Percentiles rank a stretch among this genome's conserved stretches.
These are phyloP conservation scores for Atrichornis clamosus DNA, from an alignment of 2,113 vertebrate species.

Conservation along the genomic window DNA sequence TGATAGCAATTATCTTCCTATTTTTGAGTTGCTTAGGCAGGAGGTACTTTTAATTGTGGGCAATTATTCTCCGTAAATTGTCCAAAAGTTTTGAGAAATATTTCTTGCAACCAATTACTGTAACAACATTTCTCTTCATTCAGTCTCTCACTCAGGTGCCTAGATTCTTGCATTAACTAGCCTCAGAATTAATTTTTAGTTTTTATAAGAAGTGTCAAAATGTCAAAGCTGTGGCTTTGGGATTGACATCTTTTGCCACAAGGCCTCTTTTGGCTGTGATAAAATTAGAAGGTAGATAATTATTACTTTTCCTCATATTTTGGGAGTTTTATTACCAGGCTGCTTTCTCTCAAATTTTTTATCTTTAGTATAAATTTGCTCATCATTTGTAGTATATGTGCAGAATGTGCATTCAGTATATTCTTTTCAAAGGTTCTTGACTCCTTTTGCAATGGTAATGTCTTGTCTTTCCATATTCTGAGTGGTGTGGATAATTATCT, in stretches of 20 bases:
- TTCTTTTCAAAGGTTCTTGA: not conserved
- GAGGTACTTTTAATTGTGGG: not conserved
- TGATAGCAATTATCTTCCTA: not conserved
- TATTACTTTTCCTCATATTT: not conserved
- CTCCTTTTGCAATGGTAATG: not conserved
- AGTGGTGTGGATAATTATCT: not conserved
- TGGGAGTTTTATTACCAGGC: not conserved
- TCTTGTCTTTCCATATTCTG: not conserved
- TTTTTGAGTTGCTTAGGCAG: not conserved
- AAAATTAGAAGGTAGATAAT: slow-evolving; percentile 11
- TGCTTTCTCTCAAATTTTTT: not conserved
- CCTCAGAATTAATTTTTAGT: not conserved
- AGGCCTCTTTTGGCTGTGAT: not conserved
- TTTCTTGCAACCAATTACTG: not conserved
- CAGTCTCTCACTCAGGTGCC: not conserved
- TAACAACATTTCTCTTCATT: not conserved
- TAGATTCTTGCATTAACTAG: not conserved
- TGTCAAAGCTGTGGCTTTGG: not conserved
- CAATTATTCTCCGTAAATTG: not conserved
- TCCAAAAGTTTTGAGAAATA: not conserved
- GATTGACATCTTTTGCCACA: slow-evolving; percentile 13
- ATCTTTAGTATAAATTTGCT: not conserved
- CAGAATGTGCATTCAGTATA: not conserved
- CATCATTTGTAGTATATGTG: not conserved
- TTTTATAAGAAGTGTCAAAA: not conserved